Base-by-base conservation (phyloP, 2,797 vertebrate species). In the Pogonophryne albipinna region DNA sequence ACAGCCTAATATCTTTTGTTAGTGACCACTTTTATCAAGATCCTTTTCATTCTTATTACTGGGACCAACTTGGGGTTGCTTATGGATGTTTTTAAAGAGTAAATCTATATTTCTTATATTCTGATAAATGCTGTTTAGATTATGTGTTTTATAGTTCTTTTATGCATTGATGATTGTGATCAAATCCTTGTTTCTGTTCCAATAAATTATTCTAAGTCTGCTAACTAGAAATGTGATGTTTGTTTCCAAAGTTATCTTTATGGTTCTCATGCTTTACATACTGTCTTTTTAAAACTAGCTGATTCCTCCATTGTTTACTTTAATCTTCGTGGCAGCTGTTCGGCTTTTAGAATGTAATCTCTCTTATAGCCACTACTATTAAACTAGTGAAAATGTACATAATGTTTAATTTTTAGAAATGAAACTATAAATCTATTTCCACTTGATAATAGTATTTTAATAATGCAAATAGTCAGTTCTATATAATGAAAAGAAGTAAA, bases 181-280 rank as follows among this genome's bases (percentile, higher is more conserved):
- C 82, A 89, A 91, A 82, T 88, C 72, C 75, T 84, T 94, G 87
- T 94, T 91, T 89, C 86, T 92, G 79, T 88, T 92, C 83, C 85
- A 94, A 94, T 93, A 94, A 94, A 93, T 94, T 94, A 94, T 94
- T 94, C 79, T 87, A 82, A 82, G 71, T 83, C 80, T 74, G 53
- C 49, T 64, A 83, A 83, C 45, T 70, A 49, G 51, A 82, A 77
- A 72, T 27, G 16, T 83, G 58, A 45, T 77, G 42, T 68, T 76
- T 80, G 46, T 10, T 56, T 74, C 4, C 47, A 9, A 11, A 50
- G 16, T 50, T 64, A 44, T 13, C n/a, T 80, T 50, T 49, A 7
- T 61, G 62, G 3, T 47, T 56, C n/a, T 15, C 34, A 57, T 50
- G 4, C 52, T 44, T 47, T 53, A 13, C 16, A 34, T 16, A 41